A percentile compares a stretch with the other conserved stretches of the same genome.
Evolutionary conservation across 2,113 vertebrate genomes (phyloP).

Genomic region (Heloderma charlesbogerti): DNA sequence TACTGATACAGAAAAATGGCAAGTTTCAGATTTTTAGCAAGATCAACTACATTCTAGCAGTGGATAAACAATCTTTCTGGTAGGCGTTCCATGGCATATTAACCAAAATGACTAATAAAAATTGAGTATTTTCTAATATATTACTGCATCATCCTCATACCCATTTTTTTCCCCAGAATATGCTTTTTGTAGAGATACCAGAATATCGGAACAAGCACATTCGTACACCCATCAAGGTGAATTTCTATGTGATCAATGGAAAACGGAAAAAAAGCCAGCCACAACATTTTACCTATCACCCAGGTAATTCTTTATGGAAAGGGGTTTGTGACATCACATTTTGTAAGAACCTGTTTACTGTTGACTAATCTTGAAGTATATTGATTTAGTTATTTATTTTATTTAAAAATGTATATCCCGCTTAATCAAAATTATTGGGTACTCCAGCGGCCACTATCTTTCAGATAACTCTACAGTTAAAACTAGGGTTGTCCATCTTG

Average conservation of each 20-base stretch:
- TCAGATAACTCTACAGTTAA: neutral
- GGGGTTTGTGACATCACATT: rapidly evolving
- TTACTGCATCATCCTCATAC: neutral
- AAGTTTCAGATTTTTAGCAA: neutral
- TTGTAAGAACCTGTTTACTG: neutral
- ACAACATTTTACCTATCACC: conserved; percentile 93
- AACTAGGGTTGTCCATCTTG: too few relatives aligned
- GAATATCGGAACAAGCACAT: conserved; percentile 90
- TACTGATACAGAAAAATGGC: neutral
- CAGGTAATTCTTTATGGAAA: conserved; percentile 78
- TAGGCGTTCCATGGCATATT: rapidly evolving
- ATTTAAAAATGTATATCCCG: neutral
- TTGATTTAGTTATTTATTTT: neutral
- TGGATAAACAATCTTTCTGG: neutral
- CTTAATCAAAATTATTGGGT: neutral
- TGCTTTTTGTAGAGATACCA: conserved; percentile 96
- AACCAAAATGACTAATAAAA: neutral
- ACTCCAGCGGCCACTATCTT: too few relatives aligned
- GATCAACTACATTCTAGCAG: neutral
- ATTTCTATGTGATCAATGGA: conserved; percentile 96
- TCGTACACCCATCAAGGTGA: conserved; percentile 88
- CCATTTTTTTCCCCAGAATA: conserved; percentile 78
- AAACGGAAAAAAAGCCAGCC: conserved; percentile 97
- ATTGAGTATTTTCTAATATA: neutral
- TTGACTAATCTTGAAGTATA: neutral